These are phyloP conservation scores for Anthopleura sola DNA, from an alignment of 64 coral and sea anemone genomes.

Conservation along the genomic window DNA sequence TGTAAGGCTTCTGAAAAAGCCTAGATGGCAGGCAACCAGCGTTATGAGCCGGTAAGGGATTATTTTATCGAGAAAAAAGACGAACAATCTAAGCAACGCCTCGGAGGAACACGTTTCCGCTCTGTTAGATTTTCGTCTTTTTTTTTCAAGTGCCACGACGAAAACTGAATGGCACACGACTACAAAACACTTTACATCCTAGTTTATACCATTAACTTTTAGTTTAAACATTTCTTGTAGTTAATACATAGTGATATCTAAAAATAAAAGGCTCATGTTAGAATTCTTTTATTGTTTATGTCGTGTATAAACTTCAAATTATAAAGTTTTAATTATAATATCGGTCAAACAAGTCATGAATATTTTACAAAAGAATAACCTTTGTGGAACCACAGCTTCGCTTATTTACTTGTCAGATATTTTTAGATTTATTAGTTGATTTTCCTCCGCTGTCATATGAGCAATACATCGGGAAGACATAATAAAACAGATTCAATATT, in stretches of 20 bases:
- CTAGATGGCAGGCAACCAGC: constrained; percentile 51
- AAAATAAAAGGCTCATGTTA: not conserved
- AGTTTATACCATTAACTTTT: not conserved
- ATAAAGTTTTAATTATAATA: not conserved
- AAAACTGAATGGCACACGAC: not conserved
- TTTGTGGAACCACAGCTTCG: not conserved
- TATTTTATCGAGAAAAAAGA: not conserved
- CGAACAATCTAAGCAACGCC: not conserved
- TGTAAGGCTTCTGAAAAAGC: constrained; percentile 18
- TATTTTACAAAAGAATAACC: not conserved
- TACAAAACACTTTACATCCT: not conserved
- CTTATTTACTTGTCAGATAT: not conserved
- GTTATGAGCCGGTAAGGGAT: constrained; percentile 43
- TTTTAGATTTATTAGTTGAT: not conserved
- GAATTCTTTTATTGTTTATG: not conserved
- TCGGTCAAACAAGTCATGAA: not conserved
- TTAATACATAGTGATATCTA: not conserved
- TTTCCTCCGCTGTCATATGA: not conserved
- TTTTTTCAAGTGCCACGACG: not conserved
- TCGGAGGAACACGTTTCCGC: not conserved
- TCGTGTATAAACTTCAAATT: not conserved
- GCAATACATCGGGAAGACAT: not conserved
- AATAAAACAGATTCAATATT: too few species aligned
- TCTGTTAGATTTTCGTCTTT: not conserved
- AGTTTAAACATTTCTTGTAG: not conserved